Evolutionary conservation across 2,888 invertebrate species (phyloP).

Genomic region (Timandra comae): DNA sequence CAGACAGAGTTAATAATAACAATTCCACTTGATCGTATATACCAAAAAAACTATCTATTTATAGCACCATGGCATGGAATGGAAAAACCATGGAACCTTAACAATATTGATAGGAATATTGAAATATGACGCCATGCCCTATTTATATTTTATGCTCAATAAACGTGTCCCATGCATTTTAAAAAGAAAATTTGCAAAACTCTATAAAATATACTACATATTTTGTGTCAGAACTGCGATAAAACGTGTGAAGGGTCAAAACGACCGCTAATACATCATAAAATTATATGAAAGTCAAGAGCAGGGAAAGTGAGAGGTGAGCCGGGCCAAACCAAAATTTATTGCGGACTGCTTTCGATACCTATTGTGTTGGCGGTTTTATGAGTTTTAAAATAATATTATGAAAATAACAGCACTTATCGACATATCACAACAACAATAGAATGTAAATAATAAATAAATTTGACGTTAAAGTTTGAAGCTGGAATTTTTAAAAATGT

Average conservation of each 20-base stretch:
- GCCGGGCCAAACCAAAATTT: slow-evolving; percentile 57
- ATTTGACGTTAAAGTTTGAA: slow-evolving; percentile 11
- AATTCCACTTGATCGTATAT: too few relatives aligned
- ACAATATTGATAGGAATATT: slow-evolving; percentile 5
- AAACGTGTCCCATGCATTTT: slow-evolving; percentile 45
- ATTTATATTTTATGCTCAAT: slow-evolving; percentile 38
- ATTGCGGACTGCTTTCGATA: slow-evolving; percentile 71
- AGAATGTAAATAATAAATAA: slow-evolving; percentile 10
- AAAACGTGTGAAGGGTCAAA: slow-evolving; percentile 73
- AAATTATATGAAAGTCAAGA: slow-evolving; percentile 76
- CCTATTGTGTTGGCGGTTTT: slow-evolving; percentile 64
- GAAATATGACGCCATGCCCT: slow-evolving; percentile 1
- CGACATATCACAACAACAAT: slow-evolving; percentile 23
- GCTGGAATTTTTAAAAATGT: slow-evolving; percentile 25
- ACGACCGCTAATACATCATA: slow-evolving; percentile 70
- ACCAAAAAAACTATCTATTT: too few relatives aligned
- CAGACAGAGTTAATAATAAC: too few relatives aligned
- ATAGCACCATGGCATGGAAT: slow-evolving; percentile 11
- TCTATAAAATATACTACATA: slow-evolving; percentile 28
- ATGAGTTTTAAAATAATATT: slow-evolving; percentile 58
- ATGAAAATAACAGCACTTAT: slow-evolving; percentile 51
- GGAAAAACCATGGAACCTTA: too few relatives aligned
- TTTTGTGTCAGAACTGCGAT: slow-evolving; percentile 51
- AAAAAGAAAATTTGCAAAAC: slow-evolving; percentile 46
- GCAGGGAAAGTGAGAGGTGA: slow-evolving; percentile 69